A percentile compares a stretch with the other conserved stretches of the same genome.
Evolutionary conservation across 2,888 invertebrate genomes (phyloP).

Genomic region (Oxyteleia sp.): DNA sequence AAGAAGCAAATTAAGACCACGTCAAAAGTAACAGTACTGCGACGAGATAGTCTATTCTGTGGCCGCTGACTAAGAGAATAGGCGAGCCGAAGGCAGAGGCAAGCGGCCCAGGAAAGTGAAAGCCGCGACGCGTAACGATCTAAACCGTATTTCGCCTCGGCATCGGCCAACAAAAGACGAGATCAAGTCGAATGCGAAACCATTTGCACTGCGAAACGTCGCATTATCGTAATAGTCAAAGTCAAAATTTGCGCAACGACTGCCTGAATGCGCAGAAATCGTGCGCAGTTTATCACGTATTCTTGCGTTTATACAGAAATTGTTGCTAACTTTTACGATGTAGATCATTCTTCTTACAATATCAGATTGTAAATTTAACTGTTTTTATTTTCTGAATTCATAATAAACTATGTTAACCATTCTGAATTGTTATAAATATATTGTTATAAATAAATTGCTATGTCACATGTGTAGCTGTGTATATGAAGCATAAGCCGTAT

Average conservation of each 20-base stretch:
- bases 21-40: conserved; percentile 50
- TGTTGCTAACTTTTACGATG: too few species aligned
- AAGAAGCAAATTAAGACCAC: conserved; percentile 56
- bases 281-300: not conserved
- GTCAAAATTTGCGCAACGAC: conserved; percentile 8
- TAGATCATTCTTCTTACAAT: too few species aligned
- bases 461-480: too few species aligned
- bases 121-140: conserved; percentile 83
- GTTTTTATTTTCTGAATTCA: too few species aligned
- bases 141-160: conserved; percentile 83
- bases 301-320: too few species aligned
- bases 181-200: conserved; percentile 52
- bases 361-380: too few species aligned
- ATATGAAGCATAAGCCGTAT: too few species aligned
- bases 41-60: conserved; percentile 34
- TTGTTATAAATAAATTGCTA: too few species aligned
- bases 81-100: conserved; percentile 48
- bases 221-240: conserved; percentile 15
- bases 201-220: conserved; percentile 52
- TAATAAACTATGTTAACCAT: too few species aligned
- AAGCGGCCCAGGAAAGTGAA: conserved; percentile 82
- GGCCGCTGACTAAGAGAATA: conserved; percentile 49
- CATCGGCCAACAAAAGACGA: conserved; percentile 62
- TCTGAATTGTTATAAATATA: too few species aligned
- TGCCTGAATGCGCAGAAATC: not conserved